These are phyloP conservation scores for Mastigias papua DNA, from an alignment of 30 jellyfish, hydroid and myxozoan genomes.

Conservation along the genomic window DNA sequence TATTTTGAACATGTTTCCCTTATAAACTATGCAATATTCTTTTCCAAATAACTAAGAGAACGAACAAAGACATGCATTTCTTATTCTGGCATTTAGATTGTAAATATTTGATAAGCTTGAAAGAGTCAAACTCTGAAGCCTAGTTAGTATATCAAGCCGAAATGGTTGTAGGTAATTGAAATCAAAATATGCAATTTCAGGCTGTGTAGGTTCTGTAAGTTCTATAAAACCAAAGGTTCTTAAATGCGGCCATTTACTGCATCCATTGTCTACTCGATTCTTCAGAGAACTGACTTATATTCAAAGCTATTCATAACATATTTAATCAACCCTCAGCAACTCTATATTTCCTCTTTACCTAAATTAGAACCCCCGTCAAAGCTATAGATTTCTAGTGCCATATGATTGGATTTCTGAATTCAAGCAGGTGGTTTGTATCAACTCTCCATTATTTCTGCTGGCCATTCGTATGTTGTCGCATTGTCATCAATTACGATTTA, in stretches of 20 bases:
- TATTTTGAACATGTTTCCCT: no score
- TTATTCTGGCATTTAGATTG: no score
- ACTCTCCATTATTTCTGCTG: background rate
- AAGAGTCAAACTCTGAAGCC: no score
- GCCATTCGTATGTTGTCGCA: background rate
- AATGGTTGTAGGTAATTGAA: no score
- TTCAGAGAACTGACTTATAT: background rate
- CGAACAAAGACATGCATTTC: no score
- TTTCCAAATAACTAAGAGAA: no score
- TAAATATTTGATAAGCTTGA: no score
- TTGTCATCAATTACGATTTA: no score
- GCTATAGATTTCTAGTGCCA: background rate
- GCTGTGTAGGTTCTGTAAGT: no score
- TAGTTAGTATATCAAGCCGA: no score
- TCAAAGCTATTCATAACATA: background rate
- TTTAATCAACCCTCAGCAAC: background rate
- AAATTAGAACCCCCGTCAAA: background rate
- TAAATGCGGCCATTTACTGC: background rate
- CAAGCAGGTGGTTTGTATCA: constrained; percentile 2
- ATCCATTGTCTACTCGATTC: background rate
- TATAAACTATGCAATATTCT: no score
- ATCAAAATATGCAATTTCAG: no score
- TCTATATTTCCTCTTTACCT: background rate
- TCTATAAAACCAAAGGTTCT: background rate
- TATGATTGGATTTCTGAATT: background rate